Conservation (phyloP, 2,888 invertebrate species). For the Diplazon laetatorius region DNA sequence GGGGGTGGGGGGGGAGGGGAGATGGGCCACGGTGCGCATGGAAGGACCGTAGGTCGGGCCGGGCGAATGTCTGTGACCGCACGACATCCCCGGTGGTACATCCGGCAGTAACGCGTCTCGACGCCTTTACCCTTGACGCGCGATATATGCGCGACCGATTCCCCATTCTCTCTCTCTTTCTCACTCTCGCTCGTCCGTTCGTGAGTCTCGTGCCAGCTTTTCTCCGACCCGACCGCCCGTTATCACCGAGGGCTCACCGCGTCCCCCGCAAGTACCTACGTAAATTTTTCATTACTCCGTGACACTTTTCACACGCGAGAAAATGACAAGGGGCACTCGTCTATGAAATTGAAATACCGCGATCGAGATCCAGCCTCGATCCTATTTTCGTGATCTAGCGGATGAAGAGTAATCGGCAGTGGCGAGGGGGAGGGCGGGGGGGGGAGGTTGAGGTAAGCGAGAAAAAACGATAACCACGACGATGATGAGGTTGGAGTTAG, state of each 20-base stretch:
- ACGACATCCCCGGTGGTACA: conserved; percentile 39
- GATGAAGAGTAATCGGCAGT: neutral
- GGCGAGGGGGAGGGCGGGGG: conserved; percentile 31
- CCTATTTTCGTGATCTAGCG: conserved; percentile 64
- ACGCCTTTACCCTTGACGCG: neutral
- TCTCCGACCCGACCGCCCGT: conserved; percentile 15
- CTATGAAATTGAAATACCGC: conserved; percentile 79
- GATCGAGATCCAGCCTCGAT: conserved; percentile 72
- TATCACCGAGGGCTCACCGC: no score
- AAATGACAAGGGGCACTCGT: conserved; percentile 75
- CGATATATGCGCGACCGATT: conserved; percentile 12
- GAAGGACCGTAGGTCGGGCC: no score
- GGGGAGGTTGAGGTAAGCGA: conserved; percentile 33
- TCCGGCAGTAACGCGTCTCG: conserved; percentile 37
- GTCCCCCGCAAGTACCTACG: conserved; percentile 60
- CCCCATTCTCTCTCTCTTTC: no score
- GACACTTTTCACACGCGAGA: conserved; percentile 72
- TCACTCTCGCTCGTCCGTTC: no score
- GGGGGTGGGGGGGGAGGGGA: neutral
- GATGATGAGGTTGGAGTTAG: neutral
- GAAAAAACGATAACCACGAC: neutral
- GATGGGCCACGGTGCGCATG: no score
- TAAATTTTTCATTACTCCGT: conserved; percentile 78
- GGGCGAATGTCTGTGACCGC: conserved; percentile 30
- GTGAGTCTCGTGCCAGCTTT: conserved; percentile 22